Base-by-base conservation (phyloP, 1,140 invertebrate genomes). In the Gyrodactylus salaris region DNA sequence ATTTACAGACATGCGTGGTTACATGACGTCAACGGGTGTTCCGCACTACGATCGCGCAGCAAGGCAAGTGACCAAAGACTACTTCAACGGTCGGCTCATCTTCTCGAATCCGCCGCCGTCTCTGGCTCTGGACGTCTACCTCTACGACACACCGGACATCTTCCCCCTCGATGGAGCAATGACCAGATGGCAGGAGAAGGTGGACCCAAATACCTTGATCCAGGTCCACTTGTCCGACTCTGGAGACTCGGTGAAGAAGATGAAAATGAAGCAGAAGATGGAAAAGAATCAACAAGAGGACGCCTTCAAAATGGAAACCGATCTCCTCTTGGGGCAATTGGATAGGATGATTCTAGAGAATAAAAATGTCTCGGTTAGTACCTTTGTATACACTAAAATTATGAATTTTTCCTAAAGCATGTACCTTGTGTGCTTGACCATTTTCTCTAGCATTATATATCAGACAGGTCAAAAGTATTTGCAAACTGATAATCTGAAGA, bases 21-120 rank as follows among this genome's bases (percentile, higher is more conserved):
- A 88, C 79, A 97, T 97, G 92, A 94, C 90, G 0, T 86, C 87
- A 21, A 87, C 89, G 77, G 92, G 91, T 0, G 85, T 91, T 76
- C 92, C 94, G 0, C 93, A 99, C 83, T 87, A 87, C 79, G 85
- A 91, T 0, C 83, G 92, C 73, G 87, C 91, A 1, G 86, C 92
- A 0, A 84, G 92, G 26, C 86, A 87, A 54, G 83, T 99, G 75
- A 83, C 97, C 0, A 97, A 96, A 80, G 91, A 97, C 80, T 96
- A 88, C 78, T 87, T 95, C 0, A 88, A 86, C 76, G 81, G 80
- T 76, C 76, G 79, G 76, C 34, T 27, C 26, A 25, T 70, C 7
- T 54, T 16, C n/a, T 16, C 7, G 7, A 7, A 54, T 54, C 7
- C 34, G 7, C 34, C 34, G n/a, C 34, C 34, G 7, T 16, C 7